Percentiles rank a stretch among this genome's conserved stretches.
phyloP scores from a whole-genome alignment of 2,888 invertebrate species.

The Yponomeuta malinellus region DNA sequence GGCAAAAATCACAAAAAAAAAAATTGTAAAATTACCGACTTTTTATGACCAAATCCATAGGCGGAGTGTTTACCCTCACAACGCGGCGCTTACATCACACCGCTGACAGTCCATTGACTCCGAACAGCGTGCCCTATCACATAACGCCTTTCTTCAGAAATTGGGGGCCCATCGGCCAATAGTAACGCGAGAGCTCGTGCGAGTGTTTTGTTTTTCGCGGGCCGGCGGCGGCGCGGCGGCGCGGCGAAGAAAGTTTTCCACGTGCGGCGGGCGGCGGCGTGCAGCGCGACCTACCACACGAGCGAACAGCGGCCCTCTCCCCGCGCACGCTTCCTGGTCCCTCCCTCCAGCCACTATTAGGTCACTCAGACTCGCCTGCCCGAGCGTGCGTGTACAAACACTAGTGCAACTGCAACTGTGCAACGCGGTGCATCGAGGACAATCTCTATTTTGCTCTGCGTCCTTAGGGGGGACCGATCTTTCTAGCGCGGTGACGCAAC shows the following conservation, averaged over 20 bases:
- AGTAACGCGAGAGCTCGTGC: neutral
- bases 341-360: conserved; percentile 75
- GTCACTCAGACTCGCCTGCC: conserved; percentile 61
- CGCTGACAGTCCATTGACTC: conserved; percentile 37
- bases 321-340: conserved; percentile 60
- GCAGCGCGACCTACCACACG: conserved; percentile 73
- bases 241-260: conserved; percentile 56
- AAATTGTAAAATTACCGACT: conserved; percentile 54
- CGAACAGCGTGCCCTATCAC: conserved; percentile 16
- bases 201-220: conserved; percentile 9
- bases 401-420: conserved; percentile 66
- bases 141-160: conserved; percentile 6
- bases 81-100: conserved; percentile 52
- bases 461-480: conserved; percentile 74
- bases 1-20: neutral
- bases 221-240: conserved; percentile 19
- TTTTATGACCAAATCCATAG: conserved; percentile 72
- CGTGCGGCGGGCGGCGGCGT: conserved; percentile 53
- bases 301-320: conserved; percentile 55
- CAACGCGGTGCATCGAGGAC: conserved; percentile 76
- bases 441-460: conserved; percentile 74
- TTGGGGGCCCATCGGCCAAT: neutral
- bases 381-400: conserved; percentile 69
- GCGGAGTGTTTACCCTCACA: conserved; percentile 56
- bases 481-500: conserved; percentile 72